phyloP scores from a whole-genome alignment of 1,140 invertebrate genomes.

The Achatina immaculata region DNA sequence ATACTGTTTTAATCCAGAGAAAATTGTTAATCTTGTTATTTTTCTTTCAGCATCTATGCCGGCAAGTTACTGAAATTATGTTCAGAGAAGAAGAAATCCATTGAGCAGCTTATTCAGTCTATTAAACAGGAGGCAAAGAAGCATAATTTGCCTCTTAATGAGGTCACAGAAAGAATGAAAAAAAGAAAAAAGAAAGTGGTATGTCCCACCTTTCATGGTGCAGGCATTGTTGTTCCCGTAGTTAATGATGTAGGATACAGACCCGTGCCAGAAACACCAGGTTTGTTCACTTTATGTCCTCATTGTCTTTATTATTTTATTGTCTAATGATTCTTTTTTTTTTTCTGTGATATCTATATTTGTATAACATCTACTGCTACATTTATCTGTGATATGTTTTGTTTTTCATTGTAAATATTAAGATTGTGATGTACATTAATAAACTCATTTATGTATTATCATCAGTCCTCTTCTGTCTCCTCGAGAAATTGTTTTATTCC shows the following conservation, averaged over 20 bases:
- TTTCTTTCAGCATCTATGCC: constrained; percentile 28
- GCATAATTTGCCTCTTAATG: constrained; percentile 77
- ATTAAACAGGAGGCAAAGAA: constrained; percentile 79
- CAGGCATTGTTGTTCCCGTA: constrained; percentile 90
- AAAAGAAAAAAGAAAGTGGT: constrained; percentile 79
- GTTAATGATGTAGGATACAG: constrained; percentile 83
- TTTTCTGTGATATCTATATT: neutral
- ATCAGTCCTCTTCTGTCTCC: too few relatives aligned
- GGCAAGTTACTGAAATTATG: constrained; percentile 1
- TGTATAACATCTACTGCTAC: too few relatives aligned
- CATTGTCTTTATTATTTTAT: neutral
- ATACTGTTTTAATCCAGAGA: too few relatives aligned
- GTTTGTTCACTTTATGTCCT: constrained; percentile 73
- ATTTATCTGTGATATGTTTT: too few relatives aligned
- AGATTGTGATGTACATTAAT: too few relatives aligned
- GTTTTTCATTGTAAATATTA: too few relatives aligned
- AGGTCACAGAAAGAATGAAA: constrained; percentile 76
- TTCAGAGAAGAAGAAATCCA: constrained; percentile 42
- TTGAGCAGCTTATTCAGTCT: constrained; percentile 74
- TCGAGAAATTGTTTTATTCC: too few relatives aligned
- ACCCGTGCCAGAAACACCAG: constrained; percentile 80
- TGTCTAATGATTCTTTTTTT: constrained; percentile 19
- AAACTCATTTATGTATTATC: too few relatives aligned
- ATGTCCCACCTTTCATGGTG: constrained; percentile 84
- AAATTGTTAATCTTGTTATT: too few relatives aligned